These are phyloP conservation scores for Eremophila alpestris DNA, from an alignment of 2,797 vertebrate species.

Conservation along the genomic window DNA sequence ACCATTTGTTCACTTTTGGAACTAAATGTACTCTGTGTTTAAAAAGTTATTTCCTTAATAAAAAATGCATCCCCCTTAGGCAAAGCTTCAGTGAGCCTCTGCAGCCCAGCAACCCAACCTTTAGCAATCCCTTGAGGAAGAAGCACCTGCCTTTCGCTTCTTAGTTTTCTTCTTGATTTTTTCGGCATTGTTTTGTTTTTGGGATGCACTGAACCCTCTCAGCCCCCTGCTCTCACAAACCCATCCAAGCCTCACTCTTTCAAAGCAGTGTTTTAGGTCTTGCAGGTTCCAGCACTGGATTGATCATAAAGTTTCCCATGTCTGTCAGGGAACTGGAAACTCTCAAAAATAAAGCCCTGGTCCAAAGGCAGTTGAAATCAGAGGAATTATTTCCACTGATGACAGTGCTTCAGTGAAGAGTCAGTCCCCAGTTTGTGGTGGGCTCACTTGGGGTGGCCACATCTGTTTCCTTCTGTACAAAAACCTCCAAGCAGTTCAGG, in stretches of 20 bases:
- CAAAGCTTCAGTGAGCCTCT: background rate
- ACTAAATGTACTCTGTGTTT: conserved; percentile 24
- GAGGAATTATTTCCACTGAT: background rate
- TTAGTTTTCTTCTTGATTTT: background rate
- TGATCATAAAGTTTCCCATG: background rate
- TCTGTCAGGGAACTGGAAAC: background rate
- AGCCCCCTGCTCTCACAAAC: background rate
- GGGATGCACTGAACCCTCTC: background rate
- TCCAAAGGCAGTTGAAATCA: background rate
- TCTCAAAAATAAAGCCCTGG: background rate
- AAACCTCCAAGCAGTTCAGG: background rate
- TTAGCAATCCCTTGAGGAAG: background rate
- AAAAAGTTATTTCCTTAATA: conserved; percentile 42
- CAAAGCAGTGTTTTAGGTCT: background rate
- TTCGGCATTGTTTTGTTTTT: background rate
- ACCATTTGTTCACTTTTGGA: conserved; percentile 47
- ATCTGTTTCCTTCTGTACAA: background rate
- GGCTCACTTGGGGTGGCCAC: background rate
- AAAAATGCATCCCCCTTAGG: conserved; percentile 24
- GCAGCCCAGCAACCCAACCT: background rate
- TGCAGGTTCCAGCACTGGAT: background rate
- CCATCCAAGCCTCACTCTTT: accelerated
- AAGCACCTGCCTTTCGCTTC: background rate
- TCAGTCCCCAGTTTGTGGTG: background rate
- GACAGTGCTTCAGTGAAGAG: background rate